These are phyloP conservation scores for Bombus waltoni DNA, from an alignment of 1,140 invertebrate species.

Conservation along the genomic window DNA sequence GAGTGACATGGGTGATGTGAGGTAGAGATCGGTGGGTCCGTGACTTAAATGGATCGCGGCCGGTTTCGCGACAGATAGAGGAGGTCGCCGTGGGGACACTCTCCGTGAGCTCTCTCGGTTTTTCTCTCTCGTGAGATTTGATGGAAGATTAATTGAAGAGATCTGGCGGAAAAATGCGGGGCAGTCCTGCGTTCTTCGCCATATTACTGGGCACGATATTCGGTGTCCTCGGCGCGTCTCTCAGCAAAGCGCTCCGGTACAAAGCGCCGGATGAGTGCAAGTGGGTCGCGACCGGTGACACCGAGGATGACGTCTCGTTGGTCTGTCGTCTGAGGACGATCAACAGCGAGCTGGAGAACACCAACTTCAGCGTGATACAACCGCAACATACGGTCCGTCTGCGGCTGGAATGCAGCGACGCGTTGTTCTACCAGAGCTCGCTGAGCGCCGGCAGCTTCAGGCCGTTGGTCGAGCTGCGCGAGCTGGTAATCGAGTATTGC, in stretches of 20 bases:
- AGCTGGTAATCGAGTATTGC: constrained; percentile 94
- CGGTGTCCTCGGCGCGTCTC: constrained; percentile 86
- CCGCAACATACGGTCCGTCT: constrained; percentile 93
- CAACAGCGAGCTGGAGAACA: constrained; percentile 94
- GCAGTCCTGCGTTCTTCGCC: constrained; percentile 82
- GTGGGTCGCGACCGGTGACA: constrained; percentile 87
- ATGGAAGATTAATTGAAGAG: constrained; percentile 56
- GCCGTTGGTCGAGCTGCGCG: constrained; percentile 90
- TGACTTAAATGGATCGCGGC: constrained; percentile 63
- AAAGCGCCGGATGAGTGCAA: constrained; percentile 93
- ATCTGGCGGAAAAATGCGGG: constrained; percentile 74
- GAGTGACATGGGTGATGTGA: constrained; percentile 55
- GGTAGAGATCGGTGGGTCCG: constrained; percentile 40
- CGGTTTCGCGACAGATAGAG: constrained; percentile 59
- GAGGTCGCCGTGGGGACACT: constrained; percentile 4
- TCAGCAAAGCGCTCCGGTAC: constrained; percentile 88
- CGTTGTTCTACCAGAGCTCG: constrained; percentile 93
- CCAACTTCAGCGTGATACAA: constrained; percentile 94
- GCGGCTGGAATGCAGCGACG: constrained; percentile 92
- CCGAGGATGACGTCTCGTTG: constrained; percentile 88
- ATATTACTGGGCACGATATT: constrained; percentile 86
- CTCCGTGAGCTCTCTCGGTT: constrained; percentile 6
- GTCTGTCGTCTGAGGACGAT: constrained; percentile 92
- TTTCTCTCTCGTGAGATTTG: constrained; percentile 41
- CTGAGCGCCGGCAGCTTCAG: constrained; percentile 92